A percentile compares a stretch with the other conserved stretches of the same genome.
Conservation (phyloP, 2,113 vertebrate species). For the Scalopus aquaticus region DNA sequence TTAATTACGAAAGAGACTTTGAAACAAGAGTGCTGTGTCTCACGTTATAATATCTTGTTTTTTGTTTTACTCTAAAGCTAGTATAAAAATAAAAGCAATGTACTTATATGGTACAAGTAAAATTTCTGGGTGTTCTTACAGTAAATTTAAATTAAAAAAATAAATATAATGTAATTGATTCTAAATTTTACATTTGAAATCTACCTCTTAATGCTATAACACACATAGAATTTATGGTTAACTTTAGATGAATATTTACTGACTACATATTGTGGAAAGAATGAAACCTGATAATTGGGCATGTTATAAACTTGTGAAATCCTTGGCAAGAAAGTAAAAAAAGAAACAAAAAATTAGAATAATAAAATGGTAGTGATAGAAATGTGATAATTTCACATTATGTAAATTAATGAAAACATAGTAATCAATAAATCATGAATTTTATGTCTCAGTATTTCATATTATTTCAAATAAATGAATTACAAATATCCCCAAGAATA, state of each 20-base stretch:
- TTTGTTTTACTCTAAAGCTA: not conserved
- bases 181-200: not conserved
- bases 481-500: not conserved
- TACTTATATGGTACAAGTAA: not conserved
- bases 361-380: not conserved
- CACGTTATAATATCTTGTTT: not conserved
- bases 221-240: not conserved
- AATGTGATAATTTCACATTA: constrained; percentile 9
- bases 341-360: not conserved
- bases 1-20: not conserved
- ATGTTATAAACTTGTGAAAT: too few species aligned
- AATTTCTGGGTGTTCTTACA: not conserved
- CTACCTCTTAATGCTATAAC: not conserved
- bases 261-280: not conserved
- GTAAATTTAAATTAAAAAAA: not conserved
- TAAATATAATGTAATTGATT: not conserved
- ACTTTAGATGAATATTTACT: not conserved
- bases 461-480: not conserved
- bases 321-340: not conserved
- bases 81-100: not conserved
- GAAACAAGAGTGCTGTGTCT: not conserved
- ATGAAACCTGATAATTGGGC: not conserved
- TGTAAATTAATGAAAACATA: not conserved
- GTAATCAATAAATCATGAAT: not conserved
- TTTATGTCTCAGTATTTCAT: not conserved